Evolutionary conservation across 2,113 vertebrate genomes (phyloP).

Genomic region (Seriola aureovittata): DNA sequence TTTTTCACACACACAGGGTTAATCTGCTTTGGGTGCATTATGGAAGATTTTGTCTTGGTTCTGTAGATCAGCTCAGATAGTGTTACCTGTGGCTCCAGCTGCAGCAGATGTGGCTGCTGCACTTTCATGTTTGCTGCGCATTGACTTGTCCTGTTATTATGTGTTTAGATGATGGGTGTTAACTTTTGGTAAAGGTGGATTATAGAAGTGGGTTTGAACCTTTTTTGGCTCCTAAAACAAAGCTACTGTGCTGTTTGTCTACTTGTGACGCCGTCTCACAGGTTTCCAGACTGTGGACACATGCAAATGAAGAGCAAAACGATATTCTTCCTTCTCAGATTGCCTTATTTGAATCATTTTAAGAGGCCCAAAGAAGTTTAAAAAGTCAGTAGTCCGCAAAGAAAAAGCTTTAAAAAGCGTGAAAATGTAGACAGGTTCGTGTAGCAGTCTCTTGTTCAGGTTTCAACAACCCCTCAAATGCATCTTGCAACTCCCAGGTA

Average conservation of each 20-base stretch:
- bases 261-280: no score
- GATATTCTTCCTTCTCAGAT: not conserved
- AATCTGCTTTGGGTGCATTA: slow-evolving; percentile 51
- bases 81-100: not conserved
- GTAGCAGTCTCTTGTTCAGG: no score
- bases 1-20: not conserved
- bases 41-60: slow-evolving; percentile 28
- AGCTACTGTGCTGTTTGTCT: not conserved
- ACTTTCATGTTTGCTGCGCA: not conserved
- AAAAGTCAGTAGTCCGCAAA: not conserved
- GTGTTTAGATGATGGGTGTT: not conserved
- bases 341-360: not conserved
- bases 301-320: not conserved
- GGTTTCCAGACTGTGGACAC: not conserved
- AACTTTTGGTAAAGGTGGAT: not conserved
- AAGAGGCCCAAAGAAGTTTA: not conserved
- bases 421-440: not conserved
- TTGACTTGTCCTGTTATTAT: not conserved
- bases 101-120: not conserved
- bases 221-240: not conserved
- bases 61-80: slow-evolving; percentile 19
- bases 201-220: not conserved
- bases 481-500: no score
- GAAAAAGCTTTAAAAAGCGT: not conserved
- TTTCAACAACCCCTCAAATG: no score